Conservation (phyloP, 2,113 vertebrate genomes). For the Recurvirostra avosetta region DNA sequence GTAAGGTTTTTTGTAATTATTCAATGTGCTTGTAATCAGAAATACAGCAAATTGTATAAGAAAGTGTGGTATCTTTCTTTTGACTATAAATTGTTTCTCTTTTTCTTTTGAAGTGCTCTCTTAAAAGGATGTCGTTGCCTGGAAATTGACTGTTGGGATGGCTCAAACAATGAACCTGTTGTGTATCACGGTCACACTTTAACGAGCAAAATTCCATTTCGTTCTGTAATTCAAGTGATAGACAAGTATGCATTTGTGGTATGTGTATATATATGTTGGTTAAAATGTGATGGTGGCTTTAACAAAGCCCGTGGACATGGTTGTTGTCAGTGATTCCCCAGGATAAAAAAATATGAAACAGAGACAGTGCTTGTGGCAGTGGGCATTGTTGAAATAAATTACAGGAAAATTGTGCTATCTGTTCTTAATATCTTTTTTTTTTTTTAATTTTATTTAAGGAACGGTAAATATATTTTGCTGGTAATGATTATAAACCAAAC, state of each 20-base stretch:
- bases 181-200: conserved; percentile 88
- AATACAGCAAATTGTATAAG: not conserved
- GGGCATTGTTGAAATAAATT: not conserved
- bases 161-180: conserved; percentile 77
- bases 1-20: not conserved
- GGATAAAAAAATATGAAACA: not conserved
- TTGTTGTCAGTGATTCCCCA: not conserved
- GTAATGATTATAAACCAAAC: not conserved
- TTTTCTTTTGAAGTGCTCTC: conserved; percentile 75
- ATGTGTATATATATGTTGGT: not conserved
- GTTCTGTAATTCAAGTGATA: conserved; percentile 80
- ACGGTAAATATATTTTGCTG: not conserved
- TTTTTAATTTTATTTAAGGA: not conserved
- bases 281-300: not conserved
- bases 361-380: not conserved
- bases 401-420: not conserved
- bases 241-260: conserved; percentile 85
- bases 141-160: conserved; percentile 92
- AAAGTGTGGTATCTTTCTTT: not conserved
- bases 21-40: not conserved
- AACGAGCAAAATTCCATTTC: conserved; percentile 84
- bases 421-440: not conserved
- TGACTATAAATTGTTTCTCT: not conserved
- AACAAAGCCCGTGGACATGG: not conserved
- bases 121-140: conserved; percentile 87